Percentiles rank a stretch among this genome's conserved stretches.
Conservation (phyloP, 2,888 invertebrate species). For the Limnephilus auricula region DNA sequence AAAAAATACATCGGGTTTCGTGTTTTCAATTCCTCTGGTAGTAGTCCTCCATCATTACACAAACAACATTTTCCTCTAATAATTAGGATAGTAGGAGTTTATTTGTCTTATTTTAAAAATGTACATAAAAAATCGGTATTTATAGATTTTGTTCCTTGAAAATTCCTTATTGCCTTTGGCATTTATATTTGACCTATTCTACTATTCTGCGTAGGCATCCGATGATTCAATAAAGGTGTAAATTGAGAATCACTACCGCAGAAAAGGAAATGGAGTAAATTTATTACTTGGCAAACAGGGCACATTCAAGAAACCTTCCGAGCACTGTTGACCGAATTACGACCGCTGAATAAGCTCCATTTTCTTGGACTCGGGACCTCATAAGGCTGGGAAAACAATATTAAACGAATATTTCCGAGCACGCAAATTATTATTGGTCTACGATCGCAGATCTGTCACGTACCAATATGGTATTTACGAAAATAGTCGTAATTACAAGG, state of each 20-base stretch:
- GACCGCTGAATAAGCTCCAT: conserved; percentile 38
- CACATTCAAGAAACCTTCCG: not conserved
- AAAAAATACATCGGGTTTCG: too few species aligned
- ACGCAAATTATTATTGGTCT: conserved; percentile 2
- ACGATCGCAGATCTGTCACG: conserved; percentile 17
- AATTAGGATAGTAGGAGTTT: too few species aligned
- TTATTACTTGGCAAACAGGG: conserved; percentile 32
- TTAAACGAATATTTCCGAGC: not conserved
- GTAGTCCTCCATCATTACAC: too few species aligned
- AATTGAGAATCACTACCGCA: conserved; percentile 10
- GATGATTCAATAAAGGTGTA: conserved; percentile 2
- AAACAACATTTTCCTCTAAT: too few species aligned
- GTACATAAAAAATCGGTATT: not conserved
- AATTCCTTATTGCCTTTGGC: not conserved
- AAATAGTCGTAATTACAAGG: not conserved
- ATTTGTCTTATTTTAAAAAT: not conserved
- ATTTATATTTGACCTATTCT: not conserved
- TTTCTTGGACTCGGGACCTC: conserved; percentile 18
- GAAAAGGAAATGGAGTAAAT: conserved; percentile 16
- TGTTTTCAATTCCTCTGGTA: too few species aligned
- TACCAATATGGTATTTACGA: not conserved
- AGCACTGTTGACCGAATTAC: conserved; percentile 20
- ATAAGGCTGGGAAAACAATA: conserved; percentile 22
- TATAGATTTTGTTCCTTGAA: not conserved
- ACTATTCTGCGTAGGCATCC: not conserved